Percentiles rank a stretch among this genome's conserved stretches.
These are phyloP conservation scores for Crotalus tigris DNA, from an alignment of 2,113 vertebrate species.

Conservation along the genomic window DNA sequence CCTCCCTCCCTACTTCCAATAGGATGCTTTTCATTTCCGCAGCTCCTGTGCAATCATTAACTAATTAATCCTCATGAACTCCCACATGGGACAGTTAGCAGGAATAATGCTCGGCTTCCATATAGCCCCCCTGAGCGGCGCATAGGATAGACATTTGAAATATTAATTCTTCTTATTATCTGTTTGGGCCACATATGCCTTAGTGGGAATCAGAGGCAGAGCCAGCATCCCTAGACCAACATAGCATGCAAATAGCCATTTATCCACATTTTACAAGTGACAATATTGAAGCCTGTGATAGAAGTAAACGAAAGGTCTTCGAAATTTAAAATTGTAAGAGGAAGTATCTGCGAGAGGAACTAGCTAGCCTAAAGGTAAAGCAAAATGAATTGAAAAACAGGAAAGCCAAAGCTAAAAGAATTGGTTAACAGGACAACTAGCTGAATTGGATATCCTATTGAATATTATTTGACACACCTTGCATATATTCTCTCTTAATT, in stretches of 20 bases:
- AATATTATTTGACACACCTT: too few relatives aligned
- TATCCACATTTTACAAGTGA: background rate
- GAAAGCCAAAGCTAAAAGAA: too few relatives aligned
- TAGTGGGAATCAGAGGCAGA: background rate
- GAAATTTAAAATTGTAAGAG: too few relatives aligned
- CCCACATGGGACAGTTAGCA: background rate
- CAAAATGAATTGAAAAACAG: too few relatives aligned
- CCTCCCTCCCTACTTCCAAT: background rate
- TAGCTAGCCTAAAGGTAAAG: too few relatives aligned
- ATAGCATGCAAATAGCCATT: conserved; percentile 1
- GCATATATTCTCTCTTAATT: too few relatives aligned
- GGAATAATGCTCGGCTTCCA: conserved; percentile 13
- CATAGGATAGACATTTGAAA: conserved; percentile 9
- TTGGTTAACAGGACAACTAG: too few relatives aligned
- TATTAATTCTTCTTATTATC: conserved; percentile 12
- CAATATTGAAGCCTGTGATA: background rate
- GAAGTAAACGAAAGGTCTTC: too few relatives aligned
- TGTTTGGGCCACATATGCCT: background rate
- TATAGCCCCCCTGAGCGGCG: background rate
- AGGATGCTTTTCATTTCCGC: background rate
- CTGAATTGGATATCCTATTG: too few relatives aligned
- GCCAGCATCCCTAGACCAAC: background rate
- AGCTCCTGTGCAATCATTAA: conserved; percentile 22
- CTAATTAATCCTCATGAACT: conserved; percentile 25
- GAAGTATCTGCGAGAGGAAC: too few relatives aligned